Evolutionary conservation across 2,113 vertebrate genomes (phyloP).

Genomic region (Callopanchax toddi): DNA sequence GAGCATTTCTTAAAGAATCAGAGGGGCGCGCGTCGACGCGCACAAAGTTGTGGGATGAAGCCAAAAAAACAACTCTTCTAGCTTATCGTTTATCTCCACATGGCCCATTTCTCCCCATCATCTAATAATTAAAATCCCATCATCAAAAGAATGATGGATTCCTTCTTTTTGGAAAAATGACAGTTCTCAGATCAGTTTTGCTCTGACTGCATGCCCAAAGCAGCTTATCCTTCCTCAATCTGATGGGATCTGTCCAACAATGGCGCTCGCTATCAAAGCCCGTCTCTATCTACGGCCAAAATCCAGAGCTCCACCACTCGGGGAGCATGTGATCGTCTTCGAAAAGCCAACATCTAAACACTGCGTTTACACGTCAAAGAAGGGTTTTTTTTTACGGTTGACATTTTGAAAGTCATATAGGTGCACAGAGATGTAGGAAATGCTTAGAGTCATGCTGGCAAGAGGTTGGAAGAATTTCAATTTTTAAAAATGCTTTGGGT

Average conservation of each 20-base stretch:
- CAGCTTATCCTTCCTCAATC: constrained; percentile 61
- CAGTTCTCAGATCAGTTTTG: constrained; percentile 50
- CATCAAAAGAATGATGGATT: constrained; percentile 55
- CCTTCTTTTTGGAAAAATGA: constrained; percentile 46
- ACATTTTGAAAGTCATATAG: neutral
- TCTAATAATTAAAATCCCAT: constrained; percentile 60
- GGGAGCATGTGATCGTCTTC: constrained; percentile 31
- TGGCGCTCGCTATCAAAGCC: constrained; percentile 58
- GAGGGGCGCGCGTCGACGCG: neutral
- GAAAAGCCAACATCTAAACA: constrained; percentile 29
- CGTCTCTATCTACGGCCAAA: constrained; percentile 53
- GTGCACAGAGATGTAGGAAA: neutral
- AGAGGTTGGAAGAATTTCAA: neutral
- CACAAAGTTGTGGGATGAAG: neutral
- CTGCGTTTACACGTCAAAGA: neutral
- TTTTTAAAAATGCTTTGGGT: neutral
- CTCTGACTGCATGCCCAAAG: constrained; percentile 41
- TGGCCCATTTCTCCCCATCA: constrained; percentile 50
- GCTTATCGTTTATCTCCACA: constrained; percentile 44
- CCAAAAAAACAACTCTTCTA: constrained; percentile 22
- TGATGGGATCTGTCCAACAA: constrained; percentile 61
- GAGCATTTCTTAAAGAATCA: neutral
- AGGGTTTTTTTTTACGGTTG: neutral
- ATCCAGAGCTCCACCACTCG: constrained; percentile 49
- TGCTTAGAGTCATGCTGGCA: neutral